A percentile compares a stretch with the other conserved stretches of the same genome.
Conservation (phyloP, 2,797 vertebrate species). For the Eulemur mongoz region DNA sequence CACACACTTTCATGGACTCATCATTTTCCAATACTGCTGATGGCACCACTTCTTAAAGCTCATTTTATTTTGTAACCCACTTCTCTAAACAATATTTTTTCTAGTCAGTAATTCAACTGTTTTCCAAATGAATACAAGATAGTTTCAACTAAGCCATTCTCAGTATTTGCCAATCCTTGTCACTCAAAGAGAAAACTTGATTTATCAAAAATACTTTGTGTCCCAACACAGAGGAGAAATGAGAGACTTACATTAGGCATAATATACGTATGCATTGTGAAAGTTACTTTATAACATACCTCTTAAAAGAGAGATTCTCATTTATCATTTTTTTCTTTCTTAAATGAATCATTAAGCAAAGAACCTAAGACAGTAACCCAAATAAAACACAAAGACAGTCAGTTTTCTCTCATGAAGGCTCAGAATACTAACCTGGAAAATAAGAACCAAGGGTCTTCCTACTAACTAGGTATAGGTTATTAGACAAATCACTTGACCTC, state of each 20-base stretch:
- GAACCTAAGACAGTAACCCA: not conserved
- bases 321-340: not conserved
- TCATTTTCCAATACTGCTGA: not conserved
- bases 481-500: not conserved
- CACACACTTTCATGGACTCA: not conserved
- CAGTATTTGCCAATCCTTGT: not conserved
- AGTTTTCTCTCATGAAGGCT: not conserved
- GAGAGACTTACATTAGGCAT: not conserved
- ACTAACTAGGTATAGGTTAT: not conserved
- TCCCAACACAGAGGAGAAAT: not conserved
- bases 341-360: constrained; percentile 31
- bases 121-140: not conserved
- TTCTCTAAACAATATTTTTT: not conserved
- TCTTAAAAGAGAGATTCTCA: not conserved
- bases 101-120: constrained; percentile 29
- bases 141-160: not conserved
- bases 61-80: not conserved
- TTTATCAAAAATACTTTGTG: not conserved
- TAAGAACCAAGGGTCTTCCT: not conserved
- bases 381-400: not conserved
- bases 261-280: not conserved
- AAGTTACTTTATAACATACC: constrained; percentile 1
- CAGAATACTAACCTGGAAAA: constrained; percentile 22
- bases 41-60: not conserved
- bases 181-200: not conserved